Percentiles rank a stretch among this genome's conserved stretches.
Evolutionary conservation across 2,113 vertebrate genomes (phyloP).

Genomic region (Turnix velox): DNA sequence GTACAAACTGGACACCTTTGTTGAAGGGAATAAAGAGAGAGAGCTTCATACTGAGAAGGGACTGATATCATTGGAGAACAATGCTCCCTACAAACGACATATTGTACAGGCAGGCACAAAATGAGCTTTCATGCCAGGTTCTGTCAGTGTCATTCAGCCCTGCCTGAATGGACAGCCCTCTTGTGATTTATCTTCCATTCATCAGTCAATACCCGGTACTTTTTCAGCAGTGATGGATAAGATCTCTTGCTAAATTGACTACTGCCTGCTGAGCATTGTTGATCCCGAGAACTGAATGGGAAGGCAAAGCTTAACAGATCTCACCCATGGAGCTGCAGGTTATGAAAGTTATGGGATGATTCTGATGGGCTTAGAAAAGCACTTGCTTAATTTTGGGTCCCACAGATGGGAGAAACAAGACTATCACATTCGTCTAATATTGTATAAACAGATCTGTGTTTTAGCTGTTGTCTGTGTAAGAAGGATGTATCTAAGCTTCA

Average conservation of each 20-base stretch:
- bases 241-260: conserved; percentile 74
- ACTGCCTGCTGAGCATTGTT: conserved; percentile 77
- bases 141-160: conserved; percentile 73
- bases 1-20: conserved; percentile 55
- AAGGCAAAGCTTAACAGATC: conserved; percentile 42
- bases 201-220: conserved; percentile 68
- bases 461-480: not conserved
- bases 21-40: conserved; percentile 65
- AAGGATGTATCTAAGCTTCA: not conserved
- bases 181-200: conserved; percentile 79
- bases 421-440: not conserved
- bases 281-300: conserved; percentile 63
- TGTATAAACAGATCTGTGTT: not conserved
- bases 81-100: conserved; percentile 60
- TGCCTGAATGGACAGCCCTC: conserved; percentile 72
- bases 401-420: not conserved
- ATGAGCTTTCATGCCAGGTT: conserved; percentile 71
- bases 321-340: conserved; percentile 23
- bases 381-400: not conserved
- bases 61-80: conserved; percentile 68
- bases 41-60: conserved; percentile 56
- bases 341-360: not conserved
- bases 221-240: conserved; percentile 76
- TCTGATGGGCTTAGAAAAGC: not conserved
- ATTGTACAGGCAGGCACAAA: conserved; percentile 72